These are phyloP conservation scores for Volucella zonaria DNA, from an alignment of 2,888 invertebrate species.

Conservation along the genomic window DNA sequence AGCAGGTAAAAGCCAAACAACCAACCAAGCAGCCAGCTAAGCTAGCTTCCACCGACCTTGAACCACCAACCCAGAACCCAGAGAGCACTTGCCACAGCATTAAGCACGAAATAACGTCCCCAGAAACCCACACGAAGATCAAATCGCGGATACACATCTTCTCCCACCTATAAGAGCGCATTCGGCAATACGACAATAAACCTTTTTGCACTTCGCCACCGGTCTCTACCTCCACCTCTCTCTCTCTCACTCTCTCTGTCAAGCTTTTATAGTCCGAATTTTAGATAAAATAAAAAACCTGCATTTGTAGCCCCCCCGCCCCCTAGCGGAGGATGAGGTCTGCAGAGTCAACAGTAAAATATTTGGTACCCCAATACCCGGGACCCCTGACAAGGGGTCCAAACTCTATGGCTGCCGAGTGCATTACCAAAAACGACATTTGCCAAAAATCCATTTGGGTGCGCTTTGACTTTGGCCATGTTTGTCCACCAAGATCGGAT, in stretches of 20 bases:
- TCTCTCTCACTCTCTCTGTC: background rate
- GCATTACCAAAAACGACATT: slow-evolving; percentile 70
- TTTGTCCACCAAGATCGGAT: slow-evolving; percentile 45
- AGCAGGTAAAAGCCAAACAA: slow-evolving; percentile 20
- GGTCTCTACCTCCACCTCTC: background rate
- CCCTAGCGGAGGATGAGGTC: slow-evolving; percentile 26
- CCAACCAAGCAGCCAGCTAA: background rate
- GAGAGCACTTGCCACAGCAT: slow-evolving; percentile 47
- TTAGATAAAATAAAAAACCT: slow-evolving; percentile 65
- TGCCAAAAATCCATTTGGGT: slow-evolving; percentile 43
- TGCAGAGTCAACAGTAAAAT: slow-evolving; percentile 56
- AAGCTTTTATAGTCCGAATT: slow-evolving; percentile 47
- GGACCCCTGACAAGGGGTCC: slow-evolving; percentile 1
- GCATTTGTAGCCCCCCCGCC: slow-evolving; percentile 36
- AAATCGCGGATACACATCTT: slow-evolving; percentile 24
- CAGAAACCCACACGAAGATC: slow-evolving; percentile 28
- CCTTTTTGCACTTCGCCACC: slow-evolving; percentile 65
- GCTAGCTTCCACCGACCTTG: slow-evolving; percentile 56
- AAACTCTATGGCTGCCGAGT: slow-evolving; percentile 25
- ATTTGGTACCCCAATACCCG: slow-evolving; percentile 52
- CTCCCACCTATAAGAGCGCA: slow-evolving; percentile 33
- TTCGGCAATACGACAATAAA: slow-evolving; percentile 43
- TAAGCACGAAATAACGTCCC: slow-evolving; percentile 40
- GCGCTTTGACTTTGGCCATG: background rate
- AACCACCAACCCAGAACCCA: slow-evolving; percentile 65